A percentile compares a stretch with the other conserved stretches of the same genome.
Conservation (phyloP, 2,113 vertebrate species). For the Peromyscus maniculatus region DNA sequence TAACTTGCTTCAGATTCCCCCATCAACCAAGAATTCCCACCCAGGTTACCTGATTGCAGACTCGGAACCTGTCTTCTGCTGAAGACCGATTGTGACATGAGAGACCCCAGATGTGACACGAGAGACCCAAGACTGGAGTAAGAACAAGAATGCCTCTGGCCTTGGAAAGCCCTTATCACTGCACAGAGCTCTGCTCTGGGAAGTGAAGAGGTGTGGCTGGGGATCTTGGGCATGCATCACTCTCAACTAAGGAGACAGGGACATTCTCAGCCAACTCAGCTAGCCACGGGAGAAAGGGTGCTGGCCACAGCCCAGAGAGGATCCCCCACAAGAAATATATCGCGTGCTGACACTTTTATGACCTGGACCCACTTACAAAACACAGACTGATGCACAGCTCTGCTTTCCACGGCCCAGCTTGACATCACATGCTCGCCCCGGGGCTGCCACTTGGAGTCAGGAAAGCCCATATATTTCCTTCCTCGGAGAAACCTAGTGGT, state of each 20-base stretch:
- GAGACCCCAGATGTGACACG: background rate
- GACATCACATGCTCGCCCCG: constrained; percentile 76
- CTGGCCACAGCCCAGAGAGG: constrained; percentile 85
- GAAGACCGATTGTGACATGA: background rate
- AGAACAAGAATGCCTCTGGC: too few species aligned
- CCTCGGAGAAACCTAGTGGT: constrained; percentile 86
- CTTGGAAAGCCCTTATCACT: accelerated
- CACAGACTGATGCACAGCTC: constrained; percentile 86
- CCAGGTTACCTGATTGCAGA: background rate
- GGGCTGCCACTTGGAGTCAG: constrained; percentile 89
- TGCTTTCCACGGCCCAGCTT: constrained; percentile 82
- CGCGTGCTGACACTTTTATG: constrained; percentile 91
- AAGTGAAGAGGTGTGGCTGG: background rate
- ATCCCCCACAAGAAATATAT: constrained; percentile 88
- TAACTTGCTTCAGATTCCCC: too few species aligned
- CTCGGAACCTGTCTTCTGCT: background rate
- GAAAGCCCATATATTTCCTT: constrained; percentile 88
- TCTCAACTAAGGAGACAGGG: background rate
- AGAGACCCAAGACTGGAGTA: background rate
- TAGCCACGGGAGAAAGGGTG: constrained; percentile 67
- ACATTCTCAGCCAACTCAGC: background rate
- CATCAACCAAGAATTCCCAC: background rate
- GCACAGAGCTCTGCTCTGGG: background rate
- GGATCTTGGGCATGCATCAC: background rate
- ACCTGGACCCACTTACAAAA: constrained; percentile 87